Evolutionary conservation across 2,113 vertebrate species (phyloP).

Genomic region (Neopipo cinnamomea): DNA sequence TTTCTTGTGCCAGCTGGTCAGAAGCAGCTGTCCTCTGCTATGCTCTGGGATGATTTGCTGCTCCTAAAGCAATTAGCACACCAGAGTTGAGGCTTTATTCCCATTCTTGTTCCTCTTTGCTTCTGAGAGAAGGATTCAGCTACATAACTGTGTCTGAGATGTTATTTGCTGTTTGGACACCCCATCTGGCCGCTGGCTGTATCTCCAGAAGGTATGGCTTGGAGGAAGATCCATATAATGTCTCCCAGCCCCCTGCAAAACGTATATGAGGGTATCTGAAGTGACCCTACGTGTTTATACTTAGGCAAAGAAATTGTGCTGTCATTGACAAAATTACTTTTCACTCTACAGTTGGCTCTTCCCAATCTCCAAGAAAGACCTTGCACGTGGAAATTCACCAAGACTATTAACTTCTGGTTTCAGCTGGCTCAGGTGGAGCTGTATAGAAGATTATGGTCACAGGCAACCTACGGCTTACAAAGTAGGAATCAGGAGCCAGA

Average conservation of each 20-base stretch:
- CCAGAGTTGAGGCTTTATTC: not conserved
- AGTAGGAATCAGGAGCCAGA: not conserved
- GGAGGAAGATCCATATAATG: not conserved
- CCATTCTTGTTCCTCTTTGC: not conserved
- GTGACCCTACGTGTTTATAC: not conserved
- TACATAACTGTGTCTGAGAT: not conserved
- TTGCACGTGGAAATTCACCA: fast-evolving
- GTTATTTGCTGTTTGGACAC: not conserved
- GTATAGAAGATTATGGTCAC: not conserved
- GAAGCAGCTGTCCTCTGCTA: not conserved
- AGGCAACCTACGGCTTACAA: not conserved
- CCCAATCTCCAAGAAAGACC: not conserved
- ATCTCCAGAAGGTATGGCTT: not conserved
- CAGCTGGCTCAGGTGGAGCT: not conserved
- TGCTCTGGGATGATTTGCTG: not conserved
- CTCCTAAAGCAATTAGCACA: not conserved
- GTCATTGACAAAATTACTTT: not conserved
- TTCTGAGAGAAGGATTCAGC: not conserved
- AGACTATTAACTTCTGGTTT: not conserved
- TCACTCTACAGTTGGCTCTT: not conserved
- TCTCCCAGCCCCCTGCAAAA: not conserved
- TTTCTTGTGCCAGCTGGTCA: not conserved
- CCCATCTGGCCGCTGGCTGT: not conserved
- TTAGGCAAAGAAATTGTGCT: not conserved
- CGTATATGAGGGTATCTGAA: not conserved